A percentile compares a stretch with the other conserved stretches of the same genome.
phyloP scores from a whole-genome alignment of 2,113 vertebrate species.

The Ancistrus triradiatus region DNA sequence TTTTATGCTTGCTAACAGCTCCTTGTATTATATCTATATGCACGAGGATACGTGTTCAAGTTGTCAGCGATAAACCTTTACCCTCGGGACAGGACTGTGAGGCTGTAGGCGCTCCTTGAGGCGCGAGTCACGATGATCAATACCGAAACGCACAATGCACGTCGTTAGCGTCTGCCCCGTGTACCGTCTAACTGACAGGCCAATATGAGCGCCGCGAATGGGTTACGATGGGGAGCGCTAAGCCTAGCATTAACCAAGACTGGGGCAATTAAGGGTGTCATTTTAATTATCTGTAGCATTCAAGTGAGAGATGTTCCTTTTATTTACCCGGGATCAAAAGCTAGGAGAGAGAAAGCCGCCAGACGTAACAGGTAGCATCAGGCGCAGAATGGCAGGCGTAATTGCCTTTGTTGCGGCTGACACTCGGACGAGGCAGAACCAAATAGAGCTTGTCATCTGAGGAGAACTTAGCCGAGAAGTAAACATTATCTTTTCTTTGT shows the following conservation, averaged over 20 bases:
- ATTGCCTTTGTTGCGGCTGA: slow-evolving; percentile 65
- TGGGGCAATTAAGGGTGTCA: slow-evolving; percentile 84
- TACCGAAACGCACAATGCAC: slow-evolving; percentile 50
- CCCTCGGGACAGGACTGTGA: no score
- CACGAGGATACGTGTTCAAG: no score
- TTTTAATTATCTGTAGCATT: slow-evolving; percentile 84
- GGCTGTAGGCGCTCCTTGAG: slow-evolving; percentile 26
- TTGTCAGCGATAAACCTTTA: no score
- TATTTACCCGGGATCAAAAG: slow-evolving; percentile 61
- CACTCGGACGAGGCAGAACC: slow-evolving; percentile 62
- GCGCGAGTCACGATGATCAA: slow-evolving; percentile 56
- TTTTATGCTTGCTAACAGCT: no score
- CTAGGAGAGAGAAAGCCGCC: slow-evolving; percentile 53
- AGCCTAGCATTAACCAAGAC: slow-evolving; percentile 81
- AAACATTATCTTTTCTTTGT: slow-evolving; percentile 71
- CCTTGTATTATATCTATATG: no score
- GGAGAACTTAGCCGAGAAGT: slow-evolving; percentile 59
- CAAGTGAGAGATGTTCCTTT: slow-evolving; percentile 73
- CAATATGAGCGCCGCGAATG: slow-evolving; percentile 77
- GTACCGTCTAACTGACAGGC: slow-evolving; percentile 79
- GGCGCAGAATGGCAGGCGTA: slow-evolving; percentile 66
- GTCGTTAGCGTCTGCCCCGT: slow-evolving; percentile 74
- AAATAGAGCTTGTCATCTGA: slow-evolving; percentile 51
- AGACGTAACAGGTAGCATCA: slow-evolving; percentile 74
- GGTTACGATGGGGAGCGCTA: slow-evolving; percentile 79